Percentiles rank a stretch among this genome's conserved stretches.
These are phyloP conservation scores for Psittacula derbiana DNA, from an alignment of 2,797 vertebrate species.

Conservation along the genomic window DNA sequence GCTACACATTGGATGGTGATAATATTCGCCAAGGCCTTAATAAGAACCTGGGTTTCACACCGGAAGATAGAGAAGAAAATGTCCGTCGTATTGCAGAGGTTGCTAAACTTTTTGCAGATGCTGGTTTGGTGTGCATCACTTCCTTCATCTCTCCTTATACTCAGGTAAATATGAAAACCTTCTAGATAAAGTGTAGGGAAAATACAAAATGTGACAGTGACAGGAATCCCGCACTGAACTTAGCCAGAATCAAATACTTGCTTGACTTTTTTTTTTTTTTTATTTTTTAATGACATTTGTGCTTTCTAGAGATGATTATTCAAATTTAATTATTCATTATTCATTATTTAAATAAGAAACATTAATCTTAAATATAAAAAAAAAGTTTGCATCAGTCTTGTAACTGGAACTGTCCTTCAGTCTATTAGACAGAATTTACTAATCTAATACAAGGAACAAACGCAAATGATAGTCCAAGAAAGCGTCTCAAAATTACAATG, in stretches of 20 bases:
- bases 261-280: neutral
- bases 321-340: neutral
- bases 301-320: neutral
- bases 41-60: conserved; percentile 95
- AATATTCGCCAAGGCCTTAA: conserved; percentile 98
- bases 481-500: neutral
- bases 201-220: neutral
- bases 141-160: conserved; percentile 97
- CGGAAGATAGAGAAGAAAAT: conserved; percentile 96
- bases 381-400: neutral
- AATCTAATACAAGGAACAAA: neutral
- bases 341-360: neutral
- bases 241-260: neutral
- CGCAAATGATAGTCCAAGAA: neutral
- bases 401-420: neutral
- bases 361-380: neutral
- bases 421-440: neutral
- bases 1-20: conserved; percentile 97
- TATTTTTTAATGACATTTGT: neutral
- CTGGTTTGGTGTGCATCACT: conserved; percentile 94
- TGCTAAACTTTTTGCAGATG: conserved; percentile 95
- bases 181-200: neutral
- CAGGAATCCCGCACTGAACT: neutral
- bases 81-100: conserved; percentile 96
- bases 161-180: conserved; percentile 77